Evolutionary conservation across 1,140 invertebrate species (phyloP).

Genomic region (Achroia grisella): DNA sequence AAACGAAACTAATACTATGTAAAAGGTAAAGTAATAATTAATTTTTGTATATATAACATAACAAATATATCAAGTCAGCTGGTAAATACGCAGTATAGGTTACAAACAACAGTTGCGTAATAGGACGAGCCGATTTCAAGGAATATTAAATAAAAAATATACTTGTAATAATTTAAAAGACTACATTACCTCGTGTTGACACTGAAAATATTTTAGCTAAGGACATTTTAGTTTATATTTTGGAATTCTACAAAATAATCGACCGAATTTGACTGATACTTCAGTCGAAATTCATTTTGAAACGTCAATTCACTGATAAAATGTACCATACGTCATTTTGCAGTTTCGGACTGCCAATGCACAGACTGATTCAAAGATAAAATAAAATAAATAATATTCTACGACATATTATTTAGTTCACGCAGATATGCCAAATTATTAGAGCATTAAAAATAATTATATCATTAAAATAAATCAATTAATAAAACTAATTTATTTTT

Average conservation of each 20-base stretch:
- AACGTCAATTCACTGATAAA: too few relatives aligned
- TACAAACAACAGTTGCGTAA: constrained; percentile 61
- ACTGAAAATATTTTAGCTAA: constrained; percentile 61
- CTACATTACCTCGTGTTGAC: constrained; percentile 42
- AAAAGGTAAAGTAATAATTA: too few relatives aligned
- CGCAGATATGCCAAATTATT: too few relatives aligned
- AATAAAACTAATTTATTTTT: too few relatives aligned
- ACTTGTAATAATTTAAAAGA: neutral
- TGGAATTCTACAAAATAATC: neutral
- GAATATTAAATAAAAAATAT: neutral
- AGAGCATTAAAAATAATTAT: too few relatives aligned
- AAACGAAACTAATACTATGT: too few relatives aligned
- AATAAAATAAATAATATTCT: too few relatives aligned
- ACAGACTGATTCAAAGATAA: too few relatives aligned
- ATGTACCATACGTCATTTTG: too few relatives aligned
- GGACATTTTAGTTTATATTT: constrained; percentile 34
- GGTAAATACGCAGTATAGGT: constrained; percentile 31
- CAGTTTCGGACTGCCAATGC: too few relatives aligned
- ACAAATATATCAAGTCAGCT: constrained; percentile 8
- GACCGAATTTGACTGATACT: constrained; percentile 2
- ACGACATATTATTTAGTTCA: too few relatives aligned
- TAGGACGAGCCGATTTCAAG: constrained; percentile 6
- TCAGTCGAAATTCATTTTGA: constrained; percentile 1
- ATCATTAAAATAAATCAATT: too few relatives aligned
- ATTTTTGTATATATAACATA: neutral